phyloP scores from a whole-genome alignment of 2,888 invertebrate genomes.

The Tachina grossa region DNA sequence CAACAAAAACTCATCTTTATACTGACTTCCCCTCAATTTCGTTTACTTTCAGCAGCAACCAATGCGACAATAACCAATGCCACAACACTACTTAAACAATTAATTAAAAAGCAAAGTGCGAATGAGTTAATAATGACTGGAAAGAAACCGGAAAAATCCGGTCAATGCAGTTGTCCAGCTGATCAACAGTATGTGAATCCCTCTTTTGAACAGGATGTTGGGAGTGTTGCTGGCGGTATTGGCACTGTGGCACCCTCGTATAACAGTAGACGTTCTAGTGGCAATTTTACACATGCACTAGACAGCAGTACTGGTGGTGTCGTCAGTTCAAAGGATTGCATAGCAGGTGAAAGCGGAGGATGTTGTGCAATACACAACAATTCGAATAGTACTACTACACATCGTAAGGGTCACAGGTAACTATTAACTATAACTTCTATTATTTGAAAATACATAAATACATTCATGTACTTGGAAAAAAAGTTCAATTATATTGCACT shows the following conservation, averaged over 20 bases:
- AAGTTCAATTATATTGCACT: no score
- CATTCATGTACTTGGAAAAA: background rate
- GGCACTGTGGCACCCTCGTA: constrained; percentile 39
- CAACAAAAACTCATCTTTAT: constrained; percentile 8
- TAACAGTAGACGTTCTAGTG: constrained; percentile 70
- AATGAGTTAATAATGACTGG: constrained; percentile 69
- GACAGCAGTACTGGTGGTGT: constrained; percentile 75
- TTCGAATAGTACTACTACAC: constrained; percentile 84
- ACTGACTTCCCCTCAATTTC: constrained; percentile 13
- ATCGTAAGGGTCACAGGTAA: constrained; percentile 87
- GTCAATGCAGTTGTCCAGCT: constrained; percentile 66
- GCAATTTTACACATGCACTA: constrained; percentile 77
- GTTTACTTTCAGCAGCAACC: constrained; percentile 28
- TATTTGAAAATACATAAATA: background rate
- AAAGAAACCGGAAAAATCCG: constrained; percentile 72
- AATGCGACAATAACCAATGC: constrained; percentile 21
- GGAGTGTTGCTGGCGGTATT: constrained; percentile 15
- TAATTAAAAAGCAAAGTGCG: constrained; percentile 39
- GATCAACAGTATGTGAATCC: constrained; percentile 78
- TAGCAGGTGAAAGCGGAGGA: constrained; percentile 75
- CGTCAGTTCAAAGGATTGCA: constrained; percentile 51
- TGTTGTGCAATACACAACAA: constrained; percentile 70
- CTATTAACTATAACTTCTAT: background rate
- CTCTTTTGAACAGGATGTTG: constrained; percentile 77
- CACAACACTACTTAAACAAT: constrained; percentile 24